Percentiles rank a stretch among this genome's conserved stretches.
Conservation (phyloP, 92 coral and sea anemone species). For the Actinernus sp. region DNA sequence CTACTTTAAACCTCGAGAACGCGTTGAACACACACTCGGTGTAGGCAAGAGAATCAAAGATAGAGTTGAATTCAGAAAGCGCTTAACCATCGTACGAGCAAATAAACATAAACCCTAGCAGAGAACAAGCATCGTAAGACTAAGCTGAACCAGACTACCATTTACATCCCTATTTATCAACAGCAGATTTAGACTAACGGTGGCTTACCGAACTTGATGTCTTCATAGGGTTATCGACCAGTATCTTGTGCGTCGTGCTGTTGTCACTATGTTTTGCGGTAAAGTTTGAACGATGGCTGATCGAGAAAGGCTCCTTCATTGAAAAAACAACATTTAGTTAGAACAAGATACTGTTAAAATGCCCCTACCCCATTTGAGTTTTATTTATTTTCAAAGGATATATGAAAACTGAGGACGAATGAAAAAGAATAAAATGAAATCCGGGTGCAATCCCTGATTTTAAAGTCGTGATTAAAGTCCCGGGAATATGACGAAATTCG, state of each 20-base stretch:
- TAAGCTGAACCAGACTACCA: no score
- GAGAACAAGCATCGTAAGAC: no score
- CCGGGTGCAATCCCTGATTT: no score
- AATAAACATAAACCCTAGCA: neutral
- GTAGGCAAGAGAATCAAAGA: neutral
- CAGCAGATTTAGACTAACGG: no score
- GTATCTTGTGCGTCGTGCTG: constrained; percentile 30
- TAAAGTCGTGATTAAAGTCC: no score
- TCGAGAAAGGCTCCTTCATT: constrained; percentile 16
- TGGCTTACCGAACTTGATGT: constrained; percentile 19
- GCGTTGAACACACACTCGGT: no score
- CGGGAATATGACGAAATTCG: no score
- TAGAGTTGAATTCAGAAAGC: neutral
- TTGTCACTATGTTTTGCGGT: constrained; percentile 4
- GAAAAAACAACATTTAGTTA: neutral
- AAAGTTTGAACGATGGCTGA: constrained; percentile 21
- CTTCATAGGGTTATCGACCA: constrained; percentile 55
- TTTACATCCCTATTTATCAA: no score
- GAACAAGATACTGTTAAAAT: neutral
- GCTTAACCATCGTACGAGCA: neutral
- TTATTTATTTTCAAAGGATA: no score
- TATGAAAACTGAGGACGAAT: no score
- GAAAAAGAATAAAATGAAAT: no score
- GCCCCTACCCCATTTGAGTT: neutral
- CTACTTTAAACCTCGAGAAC: no score